These are phyloP conservation scores for Timandra comae DNA, from an alignment of 2,888 invertebrate genomes.

Conservation along the genomic window DNA sequence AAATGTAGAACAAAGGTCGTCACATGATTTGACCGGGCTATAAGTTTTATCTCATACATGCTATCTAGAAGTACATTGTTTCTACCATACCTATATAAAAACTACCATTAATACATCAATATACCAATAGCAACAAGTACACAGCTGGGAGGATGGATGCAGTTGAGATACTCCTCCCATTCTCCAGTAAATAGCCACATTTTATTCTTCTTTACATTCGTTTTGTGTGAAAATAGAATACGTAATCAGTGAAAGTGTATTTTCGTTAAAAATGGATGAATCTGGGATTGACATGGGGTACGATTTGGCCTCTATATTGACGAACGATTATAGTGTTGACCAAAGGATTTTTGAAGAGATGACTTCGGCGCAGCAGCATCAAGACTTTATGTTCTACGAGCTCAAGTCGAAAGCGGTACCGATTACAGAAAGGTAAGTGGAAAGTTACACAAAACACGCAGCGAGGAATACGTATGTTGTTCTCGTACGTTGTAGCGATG, in stretches of 20 bases:
- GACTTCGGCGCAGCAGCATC: slow-evolving; percentile 70
- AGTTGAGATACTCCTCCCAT: slow-evolving; percentile 47
- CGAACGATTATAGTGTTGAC: slow-evolving; percentile 72
- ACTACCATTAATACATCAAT: slow-evolving; percentile 43
- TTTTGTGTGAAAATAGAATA: slow-evolving; percentile 36
- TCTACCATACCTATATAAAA: slow-evolving; percentile 18
- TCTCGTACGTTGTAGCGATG: slow-evolving; percentile 26
- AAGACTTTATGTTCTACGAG: slow-evolving; percentile 80
- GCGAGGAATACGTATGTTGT: slow-evolving; percentile 8
- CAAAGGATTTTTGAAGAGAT: slow-evolving; percentile 75
- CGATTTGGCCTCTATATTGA: slow-evolving; percentile 77
- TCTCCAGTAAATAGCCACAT: slow-evolving; percentile 44
- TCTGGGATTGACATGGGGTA: slow-evolving; percentile 81
- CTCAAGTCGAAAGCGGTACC: slow-evolving; percentile 78
- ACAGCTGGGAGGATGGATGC: slow-evolving; percentile 71
- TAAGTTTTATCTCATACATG: slow-evolving; percentile 40
- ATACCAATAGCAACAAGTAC: slow-evolving; percentile 66
- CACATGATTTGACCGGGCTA: slow-evolving; percentile 22
- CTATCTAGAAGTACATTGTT: slow-evolving; percentile 24
- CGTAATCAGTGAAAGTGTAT: slow-evolving; percentile 54
- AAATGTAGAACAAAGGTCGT: too few relatives aligned
- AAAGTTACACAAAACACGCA: slow-evolving; percentile 25
- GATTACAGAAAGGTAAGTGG: slow-evolving; percentile 74
- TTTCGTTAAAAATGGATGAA: slow-evolving; percentile 74
- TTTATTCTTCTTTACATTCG: slow-evolving; percentile 33